Evolutionary conservation across 2,888 invertebrate genomes (phyloP).

Genomic region (Eristalinus aeneus): DNA sequence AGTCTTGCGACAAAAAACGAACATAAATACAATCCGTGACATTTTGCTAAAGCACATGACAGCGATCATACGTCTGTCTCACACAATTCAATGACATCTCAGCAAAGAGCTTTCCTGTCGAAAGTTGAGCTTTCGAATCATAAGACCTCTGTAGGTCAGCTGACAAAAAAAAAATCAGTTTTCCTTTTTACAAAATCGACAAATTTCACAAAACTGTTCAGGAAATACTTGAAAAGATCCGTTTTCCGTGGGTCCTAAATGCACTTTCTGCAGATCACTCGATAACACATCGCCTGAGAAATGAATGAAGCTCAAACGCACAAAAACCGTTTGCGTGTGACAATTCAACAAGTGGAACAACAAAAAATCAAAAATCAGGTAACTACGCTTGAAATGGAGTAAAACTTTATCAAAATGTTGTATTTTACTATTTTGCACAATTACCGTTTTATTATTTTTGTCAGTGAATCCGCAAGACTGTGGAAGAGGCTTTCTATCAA

Average conservation of each 20-base stretch:
- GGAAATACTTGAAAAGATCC: neutral
- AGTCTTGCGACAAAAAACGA: neutral
- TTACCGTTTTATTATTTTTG: slow-evolving; percentile 25
- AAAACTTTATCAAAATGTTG: neutral
- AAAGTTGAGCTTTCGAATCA: slow-evolving; percentile 64
- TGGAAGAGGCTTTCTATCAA: slow-evolving; percentile 14
- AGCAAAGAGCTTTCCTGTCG: slow-evolving; percentile 40
- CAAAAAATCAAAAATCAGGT: neutral
- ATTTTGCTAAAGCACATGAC: slow-evolving; percentile 56
- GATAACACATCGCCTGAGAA: neutral
- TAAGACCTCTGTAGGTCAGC: slow-evolving; percentile 68
- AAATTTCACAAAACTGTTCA: neutral
- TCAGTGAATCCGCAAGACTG: slow-evolving; percentile 50
- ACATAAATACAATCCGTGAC: neutral
- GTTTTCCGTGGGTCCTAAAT: neutral
- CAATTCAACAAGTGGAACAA: neutral
- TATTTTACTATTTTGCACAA: neutral
- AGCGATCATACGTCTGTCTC: slow-evolving; percentile 27
- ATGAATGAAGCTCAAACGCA: neutral
- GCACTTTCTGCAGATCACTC: neutral
- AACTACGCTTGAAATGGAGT: neutral
- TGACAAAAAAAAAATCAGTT: slow-evolving; percentile 30
- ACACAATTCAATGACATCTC: slow-evolving; percentile 16
- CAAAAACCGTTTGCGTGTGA: neutral
- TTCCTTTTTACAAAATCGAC: slow-evolving; percentile 2